Evolutionary conservation across 2,888 invertebrate genomes (phyloP).

Genomic region (Eristalis arbustorum): DNA sequence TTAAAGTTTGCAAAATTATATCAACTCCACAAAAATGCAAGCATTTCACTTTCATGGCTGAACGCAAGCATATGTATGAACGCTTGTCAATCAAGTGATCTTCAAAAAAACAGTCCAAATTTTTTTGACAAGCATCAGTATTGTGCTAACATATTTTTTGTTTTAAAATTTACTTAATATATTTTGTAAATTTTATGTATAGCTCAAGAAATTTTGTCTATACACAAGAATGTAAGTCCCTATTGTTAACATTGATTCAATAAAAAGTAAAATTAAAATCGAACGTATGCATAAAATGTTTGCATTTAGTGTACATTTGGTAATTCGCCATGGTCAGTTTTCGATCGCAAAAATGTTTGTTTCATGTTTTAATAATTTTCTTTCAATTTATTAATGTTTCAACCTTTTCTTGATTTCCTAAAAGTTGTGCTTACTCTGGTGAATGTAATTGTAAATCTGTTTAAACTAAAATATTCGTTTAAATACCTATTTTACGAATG

Average conservation of each 20-base stretch:
- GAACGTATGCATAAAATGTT: not conserved
- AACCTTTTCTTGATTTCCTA: not conserved
- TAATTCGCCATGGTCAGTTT: not conserved
- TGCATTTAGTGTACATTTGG: not conserved
- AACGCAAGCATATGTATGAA: not conserved
- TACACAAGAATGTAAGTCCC: not conserved
- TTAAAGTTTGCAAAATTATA: too few relatives aligned
- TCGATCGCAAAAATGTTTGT: not conserved
- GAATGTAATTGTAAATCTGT: too few relatives aligned
- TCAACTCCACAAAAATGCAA: not conserved
- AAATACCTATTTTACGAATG: conserved; percentile 6
- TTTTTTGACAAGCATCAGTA: not conserved
- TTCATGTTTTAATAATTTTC: not conserved
- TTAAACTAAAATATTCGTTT: not conserved
- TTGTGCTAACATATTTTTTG: conserved; percentile 1
- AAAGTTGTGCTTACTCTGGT: not conserved
- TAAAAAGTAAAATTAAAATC: not conserved
- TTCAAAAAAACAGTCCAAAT: not conserved
- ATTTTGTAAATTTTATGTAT: conserved; percentile 1
- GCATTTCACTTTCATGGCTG: not conserved
- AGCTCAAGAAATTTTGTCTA: not conserved
- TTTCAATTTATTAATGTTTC: not conserved
- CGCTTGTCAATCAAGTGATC: not conserved
- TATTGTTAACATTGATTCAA: not conserved
- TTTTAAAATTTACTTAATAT: not conserved